Base-by-base conservation (phyloP, 2,888 invertebrate species). In the Nudaria mundana region DNA sequence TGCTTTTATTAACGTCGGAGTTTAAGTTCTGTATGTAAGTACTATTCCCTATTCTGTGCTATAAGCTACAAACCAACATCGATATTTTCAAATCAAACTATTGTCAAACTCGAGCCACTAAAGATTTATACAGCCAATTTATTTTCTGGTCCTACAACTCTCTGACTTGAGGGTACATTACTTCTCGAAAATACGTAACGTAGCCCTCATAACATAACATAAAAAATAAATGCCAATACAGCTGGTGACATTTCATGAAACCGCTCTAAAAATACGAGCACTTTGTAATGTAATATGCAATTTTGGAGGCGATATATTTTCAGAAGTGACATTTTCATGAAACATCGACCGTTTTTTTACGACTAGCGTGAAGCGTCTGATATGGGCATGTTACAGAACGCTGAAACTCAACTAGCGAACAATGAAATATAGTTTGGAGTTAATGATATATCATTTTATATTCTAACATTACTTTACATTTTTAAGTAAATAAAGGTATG, bases 251-350 rank as follows among this genome's bases (percentile, higher is more conserved):
- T 58, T 55, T 50, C 40, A 48, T 46, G 49, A 56, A 53, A 44
- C 49, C 51, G 40, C 33, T 42, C 40, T 25, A 42, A 59, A 63
- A 59, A 56, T 63, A 59, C 47, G 46, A 45, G 43, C 51, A 55
- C 54, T 49, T 48, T 43, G 48, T 63, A 44, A 54, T 49, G 52
- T 65, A 61, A 60, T 63, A 61, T 60, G 62, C 60, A 68, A 66
- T 68, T 57, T 50, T 43, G 47, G 52, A 52, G 57, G 48, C 49
- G 29, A 37, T 56, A 56, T 63, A 66, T 66, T 62, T 52, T 48
- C 44, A 24, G 38, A 40, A 52, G 52, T 58, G 53, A 45, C 48
- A 43, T 56, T 52, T 51, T 48, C 36, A 41, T 47, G 43, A 37
- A 47, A 55, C 44, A 28, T 28, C 35, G 39, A 28, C 33, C 41